phyloP scores from a whole-genome alignment of 2,888 invertebrate species.

The Oxytorus armatus region DNA sequence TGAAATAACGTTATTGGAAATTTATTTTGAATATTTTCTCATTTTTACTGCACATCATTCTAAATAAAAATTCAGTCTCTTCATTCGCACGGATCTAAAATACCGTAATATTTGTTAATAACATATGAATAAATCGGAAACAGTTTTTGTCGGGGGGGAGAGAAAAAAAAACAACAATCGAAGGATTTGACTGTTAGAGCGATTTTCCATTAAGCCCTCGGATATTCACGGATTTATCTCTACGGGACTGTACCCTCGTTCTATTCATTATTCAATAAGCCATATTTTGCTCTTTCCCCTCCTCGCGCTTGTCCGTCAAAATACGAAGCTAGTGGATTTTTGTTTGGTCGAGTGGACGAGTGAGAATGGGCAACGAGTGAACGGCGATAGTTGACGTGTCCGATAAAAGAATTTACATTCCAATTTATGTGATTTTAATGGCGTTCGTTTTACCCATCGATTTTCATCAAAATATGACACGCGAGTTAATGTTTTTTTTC shows the following conservation, averaged over 20 bases:
- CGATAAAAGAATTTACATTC: conserved; percentile 72
- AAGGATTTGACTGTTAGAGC: not conserved
- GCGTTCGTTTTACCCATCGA: conserved; percentile 67
- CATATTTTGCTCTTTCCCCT: not conserved
- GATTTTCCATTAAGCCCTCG: not conserved
- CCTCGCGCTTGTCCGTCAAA: not conserved
- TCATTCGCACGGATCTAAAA: too few relatives aligned
- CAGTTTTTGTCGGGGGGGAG: too few relatives aligned
- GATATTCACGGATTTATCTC: not conserved
- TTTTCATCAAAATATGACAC: conserved; percentile 62
- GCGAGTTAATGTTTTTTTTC: conserved; percentile 24
- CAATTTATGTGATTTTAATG: conserved; percentile 77
- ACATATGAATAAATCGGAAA: too few relatives aligned
- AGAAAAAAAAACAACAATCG: not conserved
- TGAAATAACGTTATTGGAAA: too few relatives aligned
- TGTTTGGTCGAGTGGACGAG: not conserved
- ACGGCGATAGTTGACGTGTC: not conserved
- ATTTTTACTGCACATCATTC: too few relatives aligned
- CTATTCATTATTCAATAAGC: not conserved
- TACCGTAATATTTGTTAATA: too few relatives aligned
- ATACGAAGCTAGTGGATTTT: conserved; percentile 11
- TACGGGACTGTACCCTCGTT: not conserved
- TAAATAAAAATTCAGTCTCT: too few relatives aligned
- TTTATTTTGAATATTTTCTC: too few relatives aligned
- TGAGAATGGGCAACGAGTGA: conserved; percentile 1